Evolutionary conservation across 2,888 invertebrate genomes (phyloP).

Genomic region (Drosophila lutescens): DNA sequence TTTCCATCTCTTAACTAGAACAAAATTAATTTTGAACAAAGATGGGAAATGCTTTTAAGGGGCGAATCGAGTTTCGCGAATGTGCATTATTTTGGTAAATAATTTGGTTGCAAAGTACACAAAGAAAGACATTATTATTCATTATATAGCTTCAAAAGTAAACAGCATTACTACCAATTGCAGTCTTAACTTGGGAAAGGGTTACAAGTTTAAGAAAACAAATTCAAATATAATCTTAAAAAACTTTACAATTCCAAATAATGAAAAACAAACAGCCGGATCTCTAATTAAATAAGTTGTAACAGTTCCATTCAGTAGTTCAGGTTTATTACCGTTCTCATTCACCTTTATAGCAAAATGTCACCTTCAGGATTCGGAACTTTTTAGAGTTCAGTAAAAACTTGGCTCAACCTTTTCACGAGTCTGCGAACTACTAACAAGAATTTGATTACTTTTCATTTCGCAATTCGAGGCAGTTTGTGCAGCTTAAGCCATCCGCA

Average conservation of each 20-base stretch:
- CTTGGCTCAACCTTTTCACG: constrained; percentile 33
- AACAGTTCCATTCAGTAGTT: constrained; percentile 10
- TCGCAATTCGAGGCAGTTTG: constrained; percentile 26
- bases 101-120: neutral
- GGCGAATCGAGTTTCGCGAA: neutral
- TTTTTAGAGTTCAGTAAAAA: constrained; percentile 27
- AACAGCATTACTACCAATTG: neutral
- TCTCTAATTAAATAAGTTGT: constrained; percentile 38
- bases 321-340: constrained; percentile 8
- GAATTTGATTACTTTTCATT: constrained; percentile 44
- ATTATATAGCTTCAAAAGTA: too few relatives aligned
- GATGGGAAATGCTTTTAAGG: constrained; percentile 1
- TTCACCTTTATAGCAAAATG: constrained; percentile 17
- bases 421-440: constrained; percentile 31
- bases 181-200: neutral
- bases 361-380: constrained; percentile 31
- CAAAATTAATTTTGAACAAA: constrained; percentile 20
- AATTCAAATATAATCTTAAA: neutral
- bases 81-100: neutral
- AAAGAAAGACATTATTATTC: neutral
- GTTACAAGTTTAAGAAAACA: neutral
- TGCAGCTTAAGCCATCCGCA: constrained; percentile 33
- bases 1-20: constrained; percentile 45
- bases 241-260: neutral
- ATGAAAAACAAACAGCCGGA: neutral